A percentile compares a stretch with the other conserved stretches of the same genome.
Conservation (phyloP, 2,888 invertebrate species). For the Zonitis immaculata region DNA sequence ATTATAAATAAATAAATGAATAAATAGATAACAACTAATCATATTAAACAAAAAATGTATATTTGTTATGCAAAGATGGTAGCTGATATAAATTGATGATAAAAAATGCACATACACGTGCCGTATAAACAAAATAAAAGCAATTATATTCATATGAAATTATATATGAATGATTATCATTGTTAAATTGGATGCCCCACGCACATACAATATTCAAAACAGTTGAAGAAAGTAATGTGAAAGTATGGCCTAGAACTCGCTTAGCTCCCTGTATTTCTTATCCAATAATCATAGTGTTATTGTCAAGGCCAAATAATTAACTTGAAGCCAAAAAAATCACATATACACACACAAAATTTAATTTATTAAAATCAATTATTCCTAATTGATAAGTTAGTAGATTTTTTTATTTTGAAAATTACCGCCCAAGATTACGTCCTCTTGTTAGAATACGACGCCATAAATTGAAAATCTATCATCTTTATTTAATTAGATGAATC, state of each 20-base stretch:
- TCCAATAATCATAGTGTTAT: conserved; percentile 37
- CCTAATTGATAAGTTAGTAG: not conserved
- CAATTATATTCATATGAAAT: not conserved
- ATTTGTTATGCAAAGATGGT: conserved; percentile 27
- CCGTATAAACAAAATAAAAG: not conserved
- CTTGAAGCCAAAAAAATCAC: not conserved
- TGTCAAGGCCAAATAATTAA: conserved; percentile 40
- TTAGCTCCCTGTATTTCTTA: conserved; percentile 43
- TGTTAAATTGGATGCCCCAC: not conserved
- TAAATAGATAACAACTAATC: not conserved
- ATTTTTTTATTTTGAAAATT: not conserved
- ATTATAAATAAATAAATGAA: not conserved
- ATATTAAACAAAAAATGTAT: too few relatives aligned
- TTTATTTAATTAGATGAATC: not conserved
- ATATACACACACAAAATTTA: not conserved
- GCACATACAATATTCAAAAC: conserved; percentile 19
- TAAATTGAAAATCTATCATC: not conserved
- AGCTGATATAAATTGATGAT: conserved; percentile 16
- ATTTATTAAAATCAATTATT: not conserved
- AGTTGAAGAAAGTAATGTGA: conserved; percentile 44
- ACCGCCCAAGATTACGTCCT: not conserved
- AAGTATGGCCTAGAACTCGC: conserved; percentile 47
- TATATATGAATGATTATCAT: not conserved
- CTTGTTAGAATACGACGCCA: not conserved
- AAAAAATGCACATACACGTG: not conserved